phyloP scores from a whole-genome alignment of 1,140 invertebrate genomes.

The Scaptomyza montana region DNA sequence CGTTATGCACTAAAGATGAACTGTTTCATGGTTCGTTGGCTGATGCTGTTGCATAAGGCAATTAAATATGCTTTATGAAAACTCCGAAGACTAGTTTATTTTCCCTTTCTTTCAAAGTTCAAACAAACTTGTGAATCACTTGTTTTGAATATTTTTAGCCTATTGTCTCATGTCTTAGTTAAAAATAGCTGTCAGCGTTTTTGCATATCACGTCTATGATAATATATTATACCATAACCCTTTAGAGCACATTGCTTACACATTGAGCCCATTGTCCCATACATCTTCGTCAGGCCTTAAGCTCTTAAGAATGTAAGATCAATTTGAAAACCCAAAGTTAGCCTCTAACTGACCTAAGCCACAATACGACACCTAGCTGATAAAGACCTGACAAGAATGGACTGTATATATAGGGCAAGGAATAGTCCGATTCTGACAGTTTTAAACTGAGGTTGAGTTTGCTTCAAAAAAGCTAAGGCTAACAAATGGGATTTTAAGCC shows the following conservation, averaged over 20 bases:
- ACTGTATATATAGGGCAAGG: slow-evolving; percentile 5
- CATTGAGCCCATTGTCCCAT: slow-evolving; percentile 2
- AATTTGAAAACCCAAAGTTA: not conserved
- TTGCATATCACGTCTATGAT: not conserved
- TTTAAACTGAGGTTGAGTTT: slow-evolving; percentile 1
- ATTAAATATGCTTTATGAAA: not conserved
- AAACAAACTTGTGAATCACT: not conserved
- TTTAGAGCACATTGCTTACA: not conserved
- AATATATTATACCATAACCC: not conserved
- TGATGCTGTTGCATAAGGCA: too few species aligned
- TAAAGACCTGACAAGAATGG: slow-evolving; percentile 21
- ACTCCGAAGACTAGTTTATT: not conserved
- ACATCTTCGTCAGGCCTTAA: slow-evolving; percentile 44
- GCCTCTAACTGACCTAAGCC: slow-evolving; percentile 47
- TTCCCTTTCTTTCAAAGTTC: not conserved
- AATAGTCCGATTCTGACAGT: slow-evolving; percentile 5
- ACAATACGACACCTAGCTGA: slow-evolving; percentile 17
- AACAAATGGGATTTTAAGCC: slow-evolving; percentile 54
- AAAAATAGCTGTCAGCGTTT: not conserved
- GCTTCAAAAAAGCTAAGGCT: slow-evolving; percentile 19
- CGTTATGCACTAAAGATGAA: not conserved
- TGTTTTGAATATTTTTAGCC: not conserved
- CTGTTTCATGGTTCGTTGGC: not conserved
- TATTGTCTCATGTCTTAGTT: slow-evolving; percentile 13
- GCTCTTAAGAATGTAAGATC: not conserved